Evolutionary conservation across 1,140 invertebrate genomes (phyloP).

Genomic region (Microplitis demolitor): DNA sequence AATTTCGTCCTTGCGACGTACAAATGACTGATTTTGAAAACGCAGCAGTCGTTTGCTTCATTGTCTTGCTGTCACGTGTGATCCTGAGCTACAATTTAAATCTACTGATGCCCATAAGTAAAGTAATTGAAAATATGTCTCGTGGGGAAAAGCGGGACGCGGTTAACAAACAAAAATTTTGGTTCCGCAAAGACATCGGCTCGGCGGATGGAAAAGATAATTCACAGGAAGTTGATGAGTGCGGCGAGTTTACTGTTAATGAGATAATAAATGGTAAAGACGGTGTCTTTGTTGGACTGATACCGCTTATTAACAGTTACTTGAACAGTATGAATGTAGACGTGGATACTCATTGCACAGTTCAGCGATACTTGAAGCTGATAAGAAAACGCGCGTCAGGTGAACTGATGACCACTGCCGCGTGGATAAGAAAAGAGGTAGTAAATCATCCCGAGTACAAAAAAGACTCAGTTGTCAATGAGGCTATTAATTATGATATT

Average conservation of each 20-base stretch:
- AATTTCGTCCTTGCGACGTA: conserved; percentile 98
- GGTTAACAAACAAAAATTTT: conserved; percentile 81
- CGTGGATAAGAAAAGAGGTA: conserved; percentile 93
- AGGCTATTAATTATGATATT: conserved; percentile 93
- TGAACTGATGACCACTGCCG: conserved; percentile 83
- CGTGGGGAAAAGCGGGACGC: conserved; percentile 91
- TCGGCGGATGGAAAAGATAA: conserved; percentile 52
- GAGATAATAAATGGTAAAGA: conserved; percentile 98
- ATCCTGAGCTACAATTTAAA: conserved; percentile 96
- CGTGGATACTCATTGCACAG: conserved; percentile 94
- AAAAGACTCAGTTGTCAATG: conserved; percentile 87
- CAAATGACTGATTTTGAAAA: conserved; percentile 99
- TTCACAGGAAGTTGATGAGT: conserved; percentile 57
- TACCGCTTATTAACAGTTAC: conserved; percentile 93
- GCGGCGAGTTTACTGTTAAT: conserved; percentile 83
- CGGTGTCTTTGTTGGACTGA: conserved; percentile 90
- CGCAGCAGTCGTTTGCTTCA: conserved; percentile 98
- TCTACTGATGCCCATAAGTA: conserved; percentile 97
- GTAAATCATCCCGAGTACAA: conserved; percentile 87
- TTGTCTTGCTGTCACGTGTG: conserved; percentile 94
- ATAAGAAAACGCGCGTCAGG: conserved; percentile 90
- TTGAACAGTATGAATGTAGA: conserved; percentile 93
- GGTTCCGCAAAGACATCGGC: conserved; percentile 85
- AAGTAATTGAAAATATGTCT: conserved; percentile 98
- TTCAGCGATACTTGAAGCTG: conserved; percentile 94